phyloP scores from a whole-genome alignment of 1,140 invertebrate species.

The Gyrodactylus salaris region DNA sequence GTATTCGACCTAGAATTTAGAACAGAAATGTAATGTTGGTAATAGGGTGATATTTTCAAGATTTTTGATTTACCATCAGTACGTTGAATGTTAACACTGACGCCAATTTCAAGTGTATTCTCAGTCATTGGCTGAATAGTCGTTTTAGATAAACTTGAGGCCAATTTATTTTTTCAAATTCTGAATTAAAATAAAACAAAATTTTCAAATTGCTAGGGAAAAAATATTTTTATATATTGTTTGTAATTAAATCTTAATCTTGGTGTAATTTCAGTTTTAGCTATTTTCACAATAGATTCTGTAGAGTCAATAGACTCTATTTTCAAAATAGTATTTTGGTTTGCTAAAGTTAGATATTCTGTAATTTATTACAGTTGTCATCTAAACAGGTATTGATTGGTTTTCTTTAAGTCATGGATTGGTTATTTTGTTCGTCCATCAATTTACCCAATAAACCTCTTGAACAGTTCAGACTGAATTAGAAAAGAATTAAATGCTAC shows the following conservation, averaged over 20 bases:
- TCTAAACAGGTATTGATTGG: not conserved
- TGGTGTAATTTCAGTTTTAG: too few species aligned
- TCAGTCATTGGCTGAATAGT: not conserved
- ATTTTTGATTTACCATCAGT: slow-evolving; percentile 2
- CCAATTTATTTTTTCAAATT: not conserved
- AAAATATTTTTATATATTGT: not conserved
- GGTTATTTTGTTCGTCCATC: not conserved
- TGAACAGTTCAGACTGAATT: too few species aligned
- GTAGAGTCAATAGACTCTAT: too few species aligned
- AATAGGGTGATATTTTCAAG: not conserved
- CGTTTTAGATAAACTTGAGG: not conserved
- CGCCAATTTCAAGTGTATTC: not conserved
- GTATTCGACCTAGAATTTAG: not conserved
- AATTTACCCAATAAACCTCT: not conserved
- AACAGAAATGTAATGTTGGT: not conserved
- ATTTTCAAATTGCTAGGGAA: not conserved
- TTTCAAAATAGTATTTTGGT: not conserved
- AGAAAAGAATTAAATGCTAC: too few species aligned
- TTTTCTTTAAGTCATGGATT: not conserved
- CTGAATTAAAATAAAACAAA: not conserved
- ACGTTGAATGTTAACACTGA: slow-evolving; percentile 1
- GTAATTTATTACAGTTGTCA: not conserved
- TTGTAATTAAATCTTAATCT: not conserved
- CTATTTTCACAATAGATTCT: too few species aligned
- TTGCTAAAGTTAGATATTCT: not conserved